Base-by-base conservation (phyloP, 1,140 invertebrate species). In the Aphelenchoides avenae region DNA sequence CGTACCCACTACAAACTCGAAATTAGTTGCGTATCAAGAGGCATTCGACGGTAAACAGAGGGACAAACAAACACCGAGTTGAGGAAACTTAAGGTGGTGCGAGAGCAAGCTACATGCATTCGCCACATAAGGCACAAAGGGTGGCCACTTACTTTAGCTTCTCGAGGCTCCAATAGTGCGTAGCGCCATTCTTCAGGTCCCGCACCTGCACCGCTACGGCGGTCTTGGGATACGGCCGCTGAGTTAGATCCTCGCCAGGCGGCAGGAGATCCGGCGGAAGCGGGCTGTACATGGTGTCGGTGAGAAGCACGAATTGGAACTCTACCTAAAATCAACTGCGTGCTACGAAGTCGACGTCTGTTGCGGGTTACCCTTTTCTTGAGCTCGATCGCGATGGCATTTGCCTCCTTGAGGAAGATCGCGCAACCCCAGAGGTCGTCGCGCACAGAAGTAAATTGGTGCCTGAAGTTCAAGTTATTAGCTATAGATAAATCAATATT, bases 341-440 rank as follows among this genome's bases (percentile, higher is more conserved):
- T n/a, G n/a, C n/a, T n/a, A n/a, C n/a, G n/a, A n/a, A n/a, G n/a
- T n/a, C n/a, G n/a, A n/a, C n/a, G n/a, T n/a, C n/a, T n/a, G n/a
- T n/a, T n/a, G n/a, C n/a, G n/a, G n/a, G n/a, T n/a, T 13, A 65
- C 63, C 81, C 91, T 92, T 80, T 98, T 99, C 80, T 93, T 93
- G 2, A 98, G 81, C 79, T 99, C 94, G 20, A 98, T 91, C 39
- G 91, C 95, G 73, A 99, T 98, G 29, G 94, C 92, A 82, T 98
- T 98, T 24, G 94, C 93, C 83, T 99, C 95, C 43, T 82, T 98
- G 15, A 99, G 84, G 83, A 97, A 97, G 74, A 98, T 92, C 5
- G 92, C 93, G 83, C 96, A 98, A 34, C 93, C 94, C 94, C 95
- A 99, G 5, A 98, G 83, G 81, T 97, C 93, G 81, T 99, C 94